Evolutionary conservation across 2,888 invertebrate species (phyloP).

Genomic region (Heliconius erato): DNA sequence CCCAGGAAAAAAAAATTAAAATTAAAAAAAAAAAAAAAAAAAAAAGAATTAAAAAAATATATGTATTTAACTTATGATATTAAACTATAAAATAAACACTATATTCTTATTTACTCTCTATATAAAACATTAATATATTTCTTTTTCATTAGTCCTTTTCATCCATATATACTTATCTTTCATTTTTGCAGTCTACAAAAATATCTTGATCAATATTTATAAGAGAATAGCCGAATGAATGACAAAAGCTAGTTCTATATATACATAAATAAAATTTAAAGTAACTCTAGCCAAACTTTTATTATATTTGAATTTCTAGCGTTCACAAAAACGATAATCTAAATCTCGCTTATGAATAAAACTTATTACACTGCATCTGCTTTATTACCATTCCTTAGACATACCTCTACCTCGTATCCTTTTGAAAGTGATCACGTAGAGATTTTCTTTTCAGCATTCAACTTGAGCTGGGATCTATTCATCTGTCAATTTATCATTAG

Average conservation of each 20-base stretch:
- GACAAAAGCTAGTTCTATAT: no score
- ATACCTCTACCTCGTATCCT: not conserved
- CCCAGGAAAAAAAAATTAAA: no score
- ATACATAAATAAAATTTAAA: not conserved
- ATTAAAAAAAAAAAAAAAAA: no score
- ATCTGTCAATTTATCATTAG: conserved; percentile 12
- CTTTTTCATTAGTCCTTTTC: no score
- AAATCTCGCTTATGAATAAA: conserved; percentile 6
- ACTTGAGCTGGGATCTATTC: conserved; percentile 4
- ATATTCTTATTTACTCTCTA: no score
- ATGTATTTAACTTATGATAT: no score
- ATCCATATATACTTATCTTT: no score
- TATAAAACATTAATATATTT: no score
- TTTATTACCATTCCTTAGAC: conserved; percentile 1
- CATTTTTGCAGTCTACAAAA: not conserved
- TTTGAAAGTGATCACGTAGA: conserved; percentile 6
- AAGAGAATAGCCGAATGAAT: not conserved
- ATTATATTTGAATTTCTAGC: conserved; percentile 8
- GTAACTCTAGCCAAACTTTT: not conserved
- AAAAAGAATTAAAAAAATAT: no score
- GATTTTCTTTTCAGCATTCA: not conserved
- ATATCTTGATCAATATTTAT: not conserved
- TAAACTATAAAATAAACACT: no score
- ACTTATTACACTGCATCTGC: conserved; percentile 14
- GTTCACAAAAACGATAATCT: not conserved